Base-by-base conservation (phyloP, 2,888 invertebrate species). In the Platycheirus rosarum region DNA sequence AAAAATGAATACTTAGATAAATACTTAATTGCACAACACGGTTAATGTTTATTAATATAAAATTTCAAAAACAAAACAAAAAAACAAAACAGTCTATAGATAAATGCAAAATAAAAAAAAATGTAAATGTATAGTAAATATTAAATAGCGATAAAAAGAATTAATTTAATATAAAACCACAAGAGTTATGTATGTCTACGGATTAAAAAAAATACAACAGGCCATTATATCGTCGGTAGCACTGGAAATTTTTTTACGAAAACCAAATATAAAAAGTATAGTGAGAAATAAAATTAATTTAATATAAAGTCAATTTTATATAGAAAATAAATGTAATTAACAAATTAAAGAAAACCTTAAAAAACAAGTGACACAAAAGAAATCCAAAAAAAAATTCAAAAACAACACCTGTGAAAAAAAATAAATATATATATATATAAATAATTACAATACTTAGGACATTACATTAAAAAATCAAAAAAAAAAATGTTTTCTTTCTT, bases 271-370 rank as follows among this genome's bases (percentile, higher is more conserved):
- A 55, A 60, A 42, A 53, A 35, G 23, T 49, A 62, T 46, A 69
- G 40, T 46, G 62, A 63, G 51, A 60, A 66, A 60, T n/a, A 71
- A 49, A 63, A 65, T 55, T 63, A 53, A 57, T 63, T 69, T 74
- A 74, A 84, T 84, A 65, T 78, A 84, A 78, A 74, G 84, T 84
- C 84, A 84, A 84, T 84, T 84, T 84, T 74, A 69, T 84, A 84
- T 68, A 84, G 65, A 78, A 62, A 70, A 44, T 60, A 8, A 60
- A 60, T 60, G 60, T 60, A 68, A 62, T 35, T 53, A 29, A 55
- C 44, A 51, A 51, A 32, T 7, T 42, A 51, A 60, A 62, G 0
- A 42, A 57, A 70, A 5, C 18, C 13, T 57, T n/a, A n/a, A n/a
- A n/a, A n/a, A n/a, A n/a, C n/a, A n/a, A 79, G 68, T 20, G 46